Evolutionary conservation across 2,888 invertebrate genomes (phyloP).

Genomic region (Temnothorax rugatulus): DNA sequence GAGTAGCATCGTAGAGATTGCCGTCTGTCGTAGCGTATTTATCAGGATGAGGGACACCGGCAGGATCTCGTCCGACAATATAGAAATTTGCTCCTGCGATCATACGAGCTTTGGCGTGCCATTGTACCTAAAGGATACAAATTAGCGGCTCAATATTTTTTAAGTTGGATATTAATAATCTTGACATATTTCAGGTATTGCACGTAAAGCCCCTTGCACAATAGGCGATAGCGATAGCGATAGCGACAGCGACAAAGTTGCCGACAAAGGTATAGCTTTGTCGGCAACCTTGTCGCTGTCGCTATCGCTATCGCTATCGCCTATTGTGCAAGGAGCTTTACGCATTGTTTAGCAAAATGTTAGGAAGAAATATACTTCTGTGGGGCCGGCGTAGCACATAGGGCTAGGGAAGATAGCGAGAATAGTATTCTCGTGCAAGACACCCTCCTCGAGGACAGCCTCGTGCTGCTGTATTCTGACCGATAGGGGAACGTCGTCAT

Average conservation of each 20-base stretch:
- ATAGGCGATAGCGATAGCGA: too few relatives aligned
- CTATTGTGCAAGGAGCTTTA: too few relatives aligned
- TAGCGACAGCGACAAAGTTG: too few relatives aligned
- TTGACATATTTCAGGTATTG: not conserved
- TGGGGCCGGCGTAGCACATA: conserved; percentile 99
- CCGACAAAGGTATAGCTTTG: too few relatives aligned
- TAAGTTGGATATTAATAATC: not conserved
- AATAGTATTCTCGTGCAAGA: conserved; percentile 95
- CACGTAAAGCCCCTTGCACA: too few relatives aligned
- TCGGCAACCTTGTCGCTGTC: too few relatives aligned
- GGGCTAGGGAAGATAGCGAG: conserved; percentile 99
- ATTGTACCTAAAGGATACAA: conserved; percentile 90
- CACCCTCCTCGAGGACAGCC: conserved; percentile 94
- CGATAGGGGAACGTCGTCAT: conserved; percentile 97
- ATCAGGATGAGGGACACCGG: conserved; percentile 97
- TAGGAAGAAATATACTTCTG: conserved; percentile 87
- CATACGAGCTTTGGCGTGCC: conserved; percentile 97
- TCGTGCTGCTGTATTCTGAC: conserved; percentile 96
- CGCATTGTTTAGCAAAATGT: not conserved
- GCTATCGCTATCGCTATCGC: too few relatives aligned
- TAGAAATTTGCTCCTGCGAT: conserved; percentile 98
- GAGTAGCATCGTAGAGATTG: conserved; percentile 96
- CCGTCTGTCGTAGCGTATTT: conserved; percentile 88
- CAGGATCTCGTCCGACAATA: conserved; percentile 99
- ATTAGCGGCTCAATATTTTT: not conserved